These are phyloP conservation scores for Argya squamiceps DNA, from an alignment of 2,797 vertebrate species.

Conservation along the genomic window DNA sequence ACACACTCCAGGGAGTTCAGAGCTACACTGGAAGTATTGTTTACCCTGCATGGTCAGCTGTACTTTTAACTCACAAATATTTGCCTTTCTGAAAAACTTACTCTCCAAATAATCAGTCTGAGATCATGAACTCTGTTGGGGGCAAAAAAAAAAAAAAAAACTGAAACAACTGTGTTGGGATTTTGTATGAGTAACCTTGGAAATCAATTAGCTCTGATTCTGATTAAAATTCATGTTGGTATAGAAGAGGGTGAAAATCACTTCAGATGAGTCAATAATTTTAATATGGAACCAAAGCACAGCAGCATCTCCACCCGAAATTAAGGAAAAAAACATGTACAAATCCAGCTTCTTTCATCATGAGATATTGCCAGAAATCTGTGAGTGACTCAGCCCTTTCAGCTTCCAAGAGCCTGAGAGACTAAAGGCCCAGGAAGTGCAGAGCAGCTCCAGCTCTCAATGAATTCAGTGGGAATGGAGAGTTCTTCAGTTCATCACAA, in stretches of 20 bases:
- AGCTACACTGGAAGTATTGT: constrained; percentile 22
- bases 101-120: constrained; percentile 3
- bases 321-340: background rate
- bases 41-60: constrained; percentile 42
- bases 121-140: constrained; percentile 3
- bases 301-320: background rate
- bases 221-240: background rate
- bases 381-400: background rate
- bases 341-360: background rate
- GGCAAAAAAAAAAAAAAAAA: background rate
- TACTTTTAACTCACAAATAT: constrained; percentile 53
- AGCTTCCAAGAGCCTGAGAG: background rate
- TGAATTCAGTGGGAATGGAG: background rate
- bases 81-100: constrained; percentile 38
- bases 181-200: background rate
- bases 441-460: background rate
- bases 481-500: background rate
- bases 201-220: background rate
- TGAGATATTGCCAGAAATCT: background rate
- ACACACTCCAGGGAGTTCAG: constrained; percentile 26
- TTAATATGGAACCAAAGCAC: background rate
- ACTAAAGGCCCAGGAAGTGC: background rate
- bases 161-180: background rate
- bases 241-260: background rate
- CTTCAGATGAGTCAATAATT: background rate